Evolutionary conservation across 30 jellyfish, hydroid and myxozoan genomes (phyloP), one percentile per base, ranked within the genome.

Genomic region (Rhopilema esculentum): DNA sequence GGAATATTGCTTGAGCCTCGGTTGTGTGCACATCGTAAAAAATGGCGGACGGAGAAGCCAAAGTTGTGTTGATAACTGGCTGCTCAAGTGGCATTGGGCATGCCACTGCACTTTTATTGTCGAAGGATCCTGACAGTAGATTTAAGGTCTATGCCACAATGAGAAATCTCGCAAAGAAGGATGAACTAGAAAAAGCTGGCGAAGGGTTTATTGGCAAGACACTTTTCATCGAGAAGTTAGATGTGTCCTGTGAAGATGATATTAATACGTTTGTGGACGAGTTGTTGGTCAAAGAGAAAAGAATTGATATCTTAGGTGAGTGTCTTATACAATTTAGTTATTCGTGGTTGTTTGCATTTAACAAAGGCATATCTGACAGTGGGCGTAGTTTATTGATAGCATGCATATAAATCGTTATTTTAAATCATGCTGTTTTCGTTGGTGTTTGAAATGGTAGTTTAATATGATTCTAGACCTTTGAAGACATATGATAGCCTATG

Each of bases 21-120:
- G 26, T 12, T 12, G 76, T 0, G 17, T 12, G 17, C 48, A 9
- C 1, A 8, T 8, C 15, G 48, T 12, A 0, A 64, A 71, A 26
- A 12, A 64, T 72, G 75, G 91, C 76, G 22, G 66, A 22, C 26
- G 32, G 67, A 26, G 31, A 49, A 18, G 76, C 30, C 12, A 68
- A 69, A 27, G 84, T 69, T 18, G 91, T 82, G 12, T 65, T 82
- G 0, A 51, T 82, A 2, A 82, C 91, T 66, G 91, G 84, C 48
- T 82, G 91, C 66, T 69, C 84, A 48, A 31, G 66, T 15, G 91
- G 91, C 4, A 71, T 82, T 2, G 91, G 91, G n/a, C 50, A 66
- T 22, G 63, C 75, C 12, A 16, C 79, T 4, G 84, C 91, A n/a
- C 48, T 82, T 63, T 22, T 67, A 20, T 76, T 82, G 25, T 83